These are phyloP conservation scores for Mythimna impura DNA, from an alignment of 2,888 invertebrate genomes.

Conservation along the genomic window DNA sequence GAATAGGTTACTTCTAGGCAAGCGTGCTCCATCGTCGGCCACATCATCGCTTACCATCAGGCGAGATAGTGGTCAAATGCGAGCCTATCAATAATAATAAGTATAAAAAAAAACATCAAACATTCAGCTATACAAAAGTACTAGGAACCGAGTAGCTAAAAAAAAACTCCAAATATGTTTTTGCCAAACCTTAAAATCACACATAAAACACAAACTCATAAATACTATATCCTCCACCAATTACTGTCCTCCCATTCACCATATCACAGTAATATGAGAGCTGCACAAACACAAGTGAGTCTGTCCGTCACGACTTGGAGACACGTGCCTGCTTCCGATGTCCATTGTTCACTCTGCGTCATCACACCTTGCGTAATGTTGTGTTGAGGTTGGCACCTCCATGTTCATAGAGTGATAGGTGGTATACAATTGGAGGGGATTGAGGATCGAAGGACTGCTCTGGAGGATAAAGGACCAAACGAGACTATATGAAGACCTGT, in stretches of 20 bases:
- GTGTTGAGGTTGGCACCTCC: constrained; percentile 30
- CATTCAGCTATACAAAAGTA: neutral
- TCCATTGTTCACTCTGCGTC: constrained; percentile 65
- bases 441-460: neutral
- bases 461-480: too few relatives aligned
- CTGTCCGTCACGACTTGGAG: constrained; percentile 62
- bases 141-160: neutral
- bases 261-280: constrained; percentile 40
- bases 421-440: neutral
- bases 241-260: constrained; percentile 21
- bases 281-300: constrained; percentile 60
- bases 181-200: neutral
- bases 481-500: too few relatives aligned
- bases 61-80: too few relatives aligned
- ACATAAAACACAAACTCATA: neutral
- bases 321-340: constrained; percentile 66
- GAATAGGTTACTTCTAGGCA: too few relatives aligned
- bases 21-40: too few relatives aligned
- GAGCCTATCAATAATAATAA: too few relatives aligned
- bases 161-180: neutral
- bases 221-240: constrained; percentile 5
- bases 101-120: too few relatives aligned
- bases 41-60: too few relatives aligned
- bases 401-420: constrained; percentile 16
- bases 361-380: constrained; percentile 52